Percentiles rank a stretch among this genome's conserved stretches.
phyloP scores from a whole-genome alignment of 2,888 invertebrate genomes.

The Apocheima hispidaria region DNA sequence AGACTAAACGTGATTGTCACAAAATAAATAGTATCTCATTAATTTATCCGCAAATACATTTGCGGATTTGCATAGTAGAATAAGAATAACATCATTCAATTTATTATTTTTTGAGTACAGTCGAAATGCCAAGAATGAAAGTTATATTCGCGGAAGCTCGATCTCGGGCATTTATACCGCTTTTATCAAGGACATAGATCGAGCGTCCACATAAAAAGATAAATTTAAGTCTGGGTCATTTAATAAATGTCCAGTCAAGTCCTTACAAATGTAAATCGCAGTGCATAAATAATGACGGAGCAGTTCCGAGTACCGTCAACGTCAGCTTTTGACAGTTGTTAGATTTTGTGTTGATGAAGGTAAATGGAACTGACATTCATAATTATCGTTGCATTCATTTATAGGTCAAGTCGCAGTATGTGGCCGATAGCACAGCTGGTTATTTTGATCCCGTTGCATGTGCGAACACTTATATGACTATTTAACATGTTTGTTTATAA shows the following conservation, averaged over 20 bases:
- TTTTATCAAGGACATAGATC: conserved; percentile 43
- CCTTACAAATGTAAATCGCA: conserved; percentile 44
- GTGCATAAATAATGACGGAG: conserved; percentile 44
- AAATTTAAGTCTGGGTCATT: conserved; percentile 27
- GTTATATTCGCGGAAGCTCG: conserved; percentile 47
- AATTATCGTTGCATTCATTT: conserved; percentile 45
- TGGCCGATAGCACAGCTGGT: conserved; percentile 21
- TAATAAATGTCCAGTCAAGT: conserved; percentile 34
- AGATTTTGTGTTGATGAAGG: conserved; percentile 58
- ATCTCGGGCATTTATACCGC: conserved; percentile 24
- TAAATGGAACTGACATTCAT: conserved; percentile 51
- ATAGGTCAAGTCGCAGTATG: conserved; percentile 41
- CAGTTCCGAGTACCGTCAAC: conserved; percentile 46
- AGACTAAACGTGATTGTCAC: conserved; percentile 25
- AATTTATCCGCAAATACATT: conserved; percentile 40
- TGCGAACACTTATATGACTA: conserved; percentile 32
- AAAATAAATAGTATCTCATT: conserved; percentile 40
- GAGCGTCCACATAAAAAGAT: conserved; percentile 18
- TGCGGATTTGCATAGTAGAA: conserved; percentile 38
- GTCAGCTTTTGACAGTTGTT: conserved; percentile 54
- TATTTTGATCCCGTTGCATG: conserved; percentile 40
- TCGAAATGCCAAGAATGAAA: conserved; percentile 46
- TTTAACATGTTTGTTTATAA: conserved; percentile 29
- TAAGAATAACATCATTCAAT: conserved; percentile 36
- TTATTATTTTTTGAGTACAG: conserved; percentile 40